Base-by-base conservation (phyloP, 2,113 vertebrate genomes). In the Furnarius figulus region DNA sequence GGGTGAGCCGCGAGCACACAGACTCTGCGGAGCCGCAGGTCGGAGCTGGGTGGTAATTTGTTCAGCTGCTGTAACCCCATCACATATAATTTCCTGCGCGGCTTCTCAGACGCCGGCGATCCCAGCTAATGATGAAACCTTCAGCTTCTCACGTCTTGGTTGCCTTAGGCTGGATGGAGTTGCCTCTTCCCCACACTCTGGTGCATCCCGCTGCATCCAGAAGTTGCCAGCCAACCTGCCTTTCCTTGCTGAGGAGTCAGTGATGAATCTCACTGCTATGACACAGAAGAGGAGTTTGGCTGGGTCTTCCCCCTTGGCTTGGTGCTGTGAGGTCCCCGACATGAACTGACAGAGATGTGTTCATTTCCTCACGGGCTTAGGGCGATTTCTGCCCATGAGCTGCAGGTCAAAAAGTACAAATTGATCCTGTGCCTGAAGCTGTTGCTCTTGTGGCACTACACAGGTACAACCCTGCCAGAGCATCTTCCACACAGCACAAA, bases 31-130 rank as follows among this genome's bases (percentile, higher is more conserved):
- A 97, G 96, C 93, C 91, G 6, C 49, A 1, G 68, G 3, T 61
- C 3, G 14, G 40, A 83, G 63, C 86, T 50, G 91, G 52, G 61
- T 49, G 81, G 6, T 85, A 65, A 94, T 95, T 97, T 87, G 73
- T 74, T 71, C 47, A 15, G 87, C 73, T 66, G 28, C 72, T 20
- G 35, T 46, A 66, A 66, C 35, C 27, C 85, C 93, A 25, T 63
- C 92, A 56, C 3, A 0, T 78, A 10, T 96, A 81, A 97, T 96
- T 96, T 93, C 85, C 81, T 55, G 47, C 70, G 14, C 5, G 6
- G 85, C 79, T 86, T 79, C 93, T 39, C 81, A 89, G 87, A 67
- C 27, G 21, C 87, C 21, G 81, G 65, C 0, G 21, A 85, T 85
- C 66, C 84, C 81, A 55, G 61, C 35, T 87, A 14, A 85, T 89